A percentile compares a stretch with the other conserved stretches of the same genome.
phyloP scores from a whole-genome alignment of 2,797 vertebrate species.

The Lithobates sylvaticus region DNA sequence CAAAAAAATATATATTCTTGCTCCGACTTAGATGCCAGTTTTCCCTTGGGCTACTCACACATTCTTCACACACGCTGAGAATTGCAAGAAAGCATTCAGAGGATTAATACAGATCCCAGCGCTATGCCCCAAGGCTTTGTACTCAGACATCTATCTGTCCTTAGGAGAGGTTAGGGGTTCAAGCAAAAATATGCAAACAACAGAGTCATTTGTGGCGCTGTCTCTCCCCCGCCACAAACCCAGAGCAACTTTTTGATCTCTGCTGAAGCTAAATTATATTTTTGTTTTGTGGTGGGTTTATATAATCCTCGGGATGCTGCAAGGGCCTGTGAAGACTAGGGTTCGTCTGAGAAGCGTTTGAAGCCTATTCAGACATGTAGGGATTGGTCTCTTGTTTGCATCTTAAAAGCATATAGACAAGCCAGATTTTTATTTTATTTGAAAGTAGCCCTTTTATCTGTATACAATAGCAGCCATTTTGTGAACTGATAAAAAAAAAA shows the following conservation, averaged over 20 bases:
- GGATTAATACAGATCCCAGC: slow-evolving; percentile 78
- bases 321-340: slow-evolving; percentile 11
- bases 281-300: slow-evolving; percentile 72
- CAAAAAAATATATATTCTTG: slow-evolving; percentile 68
- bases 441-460: background rate
- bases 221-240: slow-evolving; percentile 19
- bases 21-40: slow-evolving; percentile 78
- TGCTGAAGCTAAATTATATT: slow-evolving; percentile 72
- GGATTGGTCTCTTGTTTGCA: background rate
- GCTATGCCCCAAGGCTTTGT: slow-evolving; percentile 73
- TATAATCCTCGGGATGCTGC: slow-evolving; percentile 65
- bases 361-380: slow-evolving; percentile 19
- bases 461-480: background rate
- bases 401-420: slow-evolving; percentile 15
- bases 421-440: background rate
- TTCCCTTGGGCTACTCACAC: slow-evolving; percentile 81
- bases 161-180: slow-evolving; percentile 81
- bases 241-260: slow-evolving; percentile 71
- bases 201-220: slow-evolving; percentile 74
- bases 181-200: slow-evolving; percentile 81
- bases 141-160: slow-evolving; percentile 80
- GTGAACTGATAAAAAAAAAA: background rate
- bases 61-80: slow-evolving; percentile 83
- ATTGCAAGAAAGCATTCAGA: slow-evolving; percentile 79
- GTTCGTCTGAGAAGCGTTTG: slow-evolving; percentile 3